Percentiles rank a stretch among this genome's conserved stretches.
Conservation (phyloP, 2,113 vertebrate species). For the Podilymbus podiceps region DNA sequence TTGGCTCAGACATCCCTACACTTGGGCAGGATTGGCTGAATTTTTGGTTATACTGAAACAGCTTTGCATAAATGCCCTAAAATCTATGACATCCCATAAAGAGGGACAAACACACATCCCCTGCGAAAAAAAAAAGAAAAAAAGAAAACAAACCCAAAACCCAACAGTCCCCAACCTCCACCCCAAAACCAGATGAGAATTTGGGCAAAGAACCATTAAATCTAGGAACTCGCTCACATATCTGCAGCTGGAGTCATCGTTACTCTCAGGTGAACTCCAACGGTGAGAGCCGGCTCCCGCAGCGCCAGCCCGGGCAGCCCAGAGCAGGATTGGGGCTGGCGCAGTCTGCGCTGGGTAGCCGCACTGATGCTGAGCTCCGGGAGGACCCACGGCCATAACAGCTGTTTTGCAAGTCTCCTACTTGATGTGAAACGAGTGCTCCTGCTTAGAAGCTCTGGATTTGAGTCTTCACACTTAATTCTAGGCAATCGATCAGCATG, state of each 20-base stretch:
- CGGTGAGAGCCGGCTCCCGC: not conserved
- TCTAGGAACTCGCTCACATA: not conserved
- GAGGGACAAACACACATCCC: fast-evolving
- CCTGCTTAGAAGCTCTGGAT: not conserved
- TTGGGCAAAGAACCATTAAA: not conserved
- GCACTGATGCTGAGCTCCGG: not conserved
- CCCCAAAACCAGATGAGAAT: not conserved
- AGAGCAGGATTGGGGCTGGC: not conserved
- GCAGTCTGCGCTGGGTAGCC: fast-evolving
- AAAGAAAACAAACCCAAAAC: no score
- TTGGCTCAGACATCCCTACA: not conserved
- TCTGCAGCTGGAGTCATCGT: not conserved
- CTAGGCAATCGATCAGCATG: not conserved
- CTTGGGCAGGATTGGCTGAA: not conserved
- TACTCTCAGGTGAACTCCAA: not conserved
- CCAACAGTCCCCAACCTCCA: not conserved
- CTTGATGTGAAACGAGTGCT: not conserved
- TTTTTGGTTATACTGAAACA: not conserved
- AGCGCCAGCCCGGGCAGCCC: not conserved
- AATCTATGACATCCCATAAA: not conserved
- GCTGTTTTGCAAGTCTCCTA: not conserved
- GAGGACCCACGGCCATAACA: not conserved
- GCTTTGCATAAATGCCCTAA: not conserved
- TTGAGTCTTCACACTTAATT: slow-evolving; percentile 11
- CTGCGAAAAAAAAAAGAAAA: not conserved